phyloP scores from a whole-genome alignment of 2,113 vertebrate genomes.

The Dromas ardeola region DNA sequence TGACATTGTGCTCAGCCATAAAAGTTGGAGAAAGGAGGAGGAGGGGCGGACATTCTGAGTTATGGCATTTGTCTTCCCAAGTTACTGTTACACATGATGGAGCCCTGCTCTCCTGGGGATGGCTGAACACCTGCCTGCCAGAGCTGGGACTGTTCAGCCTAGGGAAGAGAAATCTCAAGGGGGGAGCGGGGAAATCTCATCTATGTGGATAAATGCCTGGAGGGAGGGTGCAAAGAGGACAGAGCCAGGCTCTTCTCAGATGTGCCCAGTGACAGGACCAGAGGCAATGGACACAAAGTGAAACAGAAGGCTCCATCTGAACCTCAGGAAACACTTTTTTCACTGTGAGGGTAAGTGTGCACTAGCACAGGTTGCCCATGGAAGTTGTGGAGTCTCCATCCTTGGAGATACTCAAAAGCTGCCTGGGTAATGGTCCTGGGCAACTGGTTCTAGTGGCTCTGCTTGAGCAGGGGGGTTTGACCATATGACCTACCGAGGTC shows the following conservation, averaged over 20 bases:
- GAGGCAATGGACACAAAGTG: neutral
- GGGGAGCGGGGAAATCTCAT: neutral
- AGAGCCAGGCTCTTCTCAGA: neutral
- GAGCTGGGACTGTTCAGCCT: neutral
- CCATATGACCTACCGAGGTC: neutral
- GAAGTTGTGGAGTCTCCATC: neutral
- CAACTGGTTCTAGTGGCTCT: neutral
- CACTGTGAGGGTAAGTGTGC: neutral
- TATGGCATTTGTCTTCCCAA: neutral
- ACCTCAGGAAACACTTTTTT: neutral
- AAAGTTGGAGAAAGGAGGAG: neutral
- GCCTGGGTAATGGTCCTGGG: neutral
- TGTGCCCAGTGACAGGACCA: neutral
- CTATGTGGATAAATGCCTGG: neutral
- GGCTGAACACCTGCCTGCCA: neutral
- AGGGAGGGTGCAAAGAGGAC: neutral
- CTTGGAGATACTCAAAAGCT: neutral
- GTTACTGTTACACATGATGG: rapidly evolving
- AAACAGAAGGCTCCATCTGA: neutral
- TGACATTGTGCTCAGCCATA: rapidly evolving
- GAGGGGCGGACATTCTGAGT: rapidly evolving
- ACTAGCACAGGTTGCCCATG: neutral
- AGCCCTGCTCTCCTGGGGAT: neutral
- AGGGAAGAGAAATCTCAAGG: neutral
- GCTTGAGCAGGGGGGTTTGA: neutral